Conservation (phyloP, 2,797 vertebrate genomes). For the Tolypeutes matacus region DNA sequence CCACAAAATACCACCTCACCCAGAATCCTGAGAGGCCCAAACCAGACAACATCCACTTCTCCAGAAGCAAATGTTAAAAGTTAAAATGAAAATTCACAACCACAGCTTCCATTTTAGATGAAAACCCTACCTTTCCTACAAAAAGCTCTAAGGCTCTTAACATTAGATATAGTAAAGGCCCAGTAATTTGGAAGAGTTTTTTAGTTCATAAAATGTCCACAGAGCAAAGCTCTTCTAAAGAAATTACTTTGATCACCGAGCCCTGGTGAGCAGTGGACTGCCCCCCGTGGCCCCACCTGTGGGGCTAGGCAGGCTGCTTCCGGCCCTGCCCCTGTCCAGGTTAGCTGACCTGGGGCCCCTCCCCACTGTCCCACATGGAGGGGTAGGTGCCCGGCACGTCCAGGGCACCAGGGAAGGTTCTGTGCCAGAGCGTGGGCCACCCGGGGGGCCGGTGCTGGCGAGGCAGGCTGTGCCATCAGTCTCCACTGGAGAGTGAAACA, state of each 20-base stretch:
- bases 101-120: background rate
- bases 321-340: background rate
- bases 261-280: rapidly evolving
- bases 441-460: constrained; percentile 89
- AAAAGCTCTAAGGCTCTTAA: background rate
- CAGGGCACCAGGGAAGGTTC: constrained; percentile 87
- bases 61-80: background rate
- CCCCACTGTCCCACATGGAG: background rate
- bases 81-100: constrained; percentile 14
- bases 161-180: background rate
- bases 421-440: constrained; percentile 90
- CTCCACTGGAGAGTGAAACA: constrained; percentile 56
- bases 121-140: background rate
- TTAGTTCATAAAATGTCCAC: background rate
- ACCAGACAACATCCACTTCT: background rate
- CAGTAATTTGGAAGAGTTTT: background rate
- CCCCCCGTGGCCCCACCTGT: background rate
- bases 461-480: constrained; percentile 88
- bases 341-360: background rate
- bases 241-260: constrained; percentile 35
- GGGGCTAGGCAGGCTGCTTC: background rate
- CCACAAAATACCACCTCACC: background rate
- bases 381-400: background rate
- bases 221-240: constrained; percentile 28
- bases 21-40: background rate